Evolutionary conservation across 1,140 invertebrate genomes (phyloP), one percentile per base, ranked within the genome.

Genomic region (Solenopsis invicta): DNA sequence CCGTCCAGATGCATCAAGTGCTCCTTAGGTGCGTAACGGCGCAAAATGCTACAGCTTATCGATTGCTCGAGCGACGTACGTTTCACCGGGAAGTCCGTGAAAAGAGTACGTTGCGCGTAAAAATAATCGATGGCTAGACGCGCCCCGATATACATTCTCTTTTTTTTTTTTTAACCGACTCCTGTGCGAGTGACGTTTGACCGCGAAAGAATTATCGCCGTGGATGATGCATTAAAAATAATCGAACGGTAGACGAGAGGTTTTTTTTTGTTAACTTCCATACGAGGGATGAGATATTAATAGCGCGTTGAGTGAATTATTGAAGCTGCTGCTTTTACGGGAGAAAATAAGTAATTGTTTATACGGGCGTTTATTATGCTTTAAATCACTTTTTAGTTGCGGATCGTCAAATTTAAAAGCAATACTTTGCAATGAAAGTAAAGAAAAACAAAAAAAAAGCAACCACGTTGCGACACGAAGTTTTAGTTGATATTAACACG

Each of bases 1-100:
- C 98, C 45, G 96, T 97, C 21, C 97, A 98, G 92, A 96, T 98
- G 88, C 97, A 98, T 94, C 97, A 98, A 95, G 96, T 97, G 67
- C 94, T 97, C 87, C 96, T 97, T 87, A 97, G 97, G 96, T 97
- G 96, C 94, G 96, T 96, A 96, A 94, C 64, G 21, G 24, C 34
- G 74, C 41, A 24, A 45, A 45, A 45, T 29, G 37, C n/a, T 29
- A 16, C 56, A 29, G 41, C 24, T 29, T 48, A 48, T 41, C 69
- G 67, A 37, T 9, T 24, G n/a, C 69, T 45, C 9, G 24, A 56
- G 66, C 45, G 37, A 45, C 13, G 8, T 29, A 45, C 13, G 8
- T 29, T 34, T 10, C 24, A 72, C 67, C 24, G 67, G n/a, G n/a
- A 16, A 9, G 12, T 24, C 54, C 12, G 29, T 8, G 37, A 37